Percentiles rank a stretch among this genome's conserved stretches.
Evolutionary conservation across 2,888 invertebrate species (phyloP).

Genomic region (Megaustenia siamemsis): DNA sequence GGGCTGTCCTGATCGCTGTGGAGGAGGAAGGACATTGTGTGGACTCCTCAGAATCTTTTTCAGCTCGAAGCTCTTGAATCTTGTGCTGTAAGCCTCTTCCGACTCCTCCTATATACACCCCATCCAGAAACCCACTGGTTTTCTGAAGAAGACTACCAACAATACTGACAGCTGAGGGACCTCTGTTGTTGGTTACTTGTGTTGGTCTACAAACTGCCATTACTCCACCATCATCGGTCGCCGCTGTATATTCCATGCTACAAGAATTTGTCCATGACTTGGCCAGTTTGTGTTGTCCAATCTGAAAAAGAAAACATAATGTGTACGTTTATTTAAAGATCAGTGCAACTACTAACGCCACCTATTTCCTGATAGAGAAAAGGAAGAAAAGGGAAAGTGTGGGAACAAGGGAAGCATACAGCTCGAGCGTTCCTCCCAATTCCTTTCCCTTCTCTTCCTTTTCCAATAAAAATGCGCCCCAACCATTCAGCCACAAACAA

Average conservation of each 20-base stretch:
- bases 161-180: constrained; percentile 20
- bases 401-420: no score
- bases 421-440: no score
- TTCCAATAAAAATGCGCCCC: no score
- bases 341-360: no score
- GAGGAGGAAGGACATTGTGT: constrained; percentile 26
- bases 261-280: constrained; percentile 43
- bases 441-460: no score
- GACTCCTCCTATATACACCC: neutral
- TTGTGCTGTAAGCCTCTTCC: constrained; percentile 37
- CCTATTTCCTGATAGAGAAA: no score
- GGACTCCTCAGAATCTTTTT: constrained; percentile 46
- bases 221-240: constrained; percentile 44
- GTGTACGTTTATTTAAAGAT: no score
- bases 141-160: constrained; percentile 27
- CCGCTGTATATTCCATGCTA: constrained; percentile 38
- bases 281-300: constrained; percentile 47
- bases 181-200: neutral
- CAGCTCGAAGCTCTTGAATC: constrained; percentile 47
- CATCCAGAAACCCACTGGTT: neutral
- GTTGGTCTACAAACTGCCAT: neutral
- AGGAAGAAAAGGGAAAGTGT: no score
- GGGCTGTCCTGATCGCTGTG: constrained; percentile 55
- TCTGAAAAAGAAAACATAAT: constrained; percentile 22
- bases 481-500: no score